Evolutionary conservation across 2,797 vertebrate genomes (phyloP).

Genomic region (Lacerta bilineata): DNA sequence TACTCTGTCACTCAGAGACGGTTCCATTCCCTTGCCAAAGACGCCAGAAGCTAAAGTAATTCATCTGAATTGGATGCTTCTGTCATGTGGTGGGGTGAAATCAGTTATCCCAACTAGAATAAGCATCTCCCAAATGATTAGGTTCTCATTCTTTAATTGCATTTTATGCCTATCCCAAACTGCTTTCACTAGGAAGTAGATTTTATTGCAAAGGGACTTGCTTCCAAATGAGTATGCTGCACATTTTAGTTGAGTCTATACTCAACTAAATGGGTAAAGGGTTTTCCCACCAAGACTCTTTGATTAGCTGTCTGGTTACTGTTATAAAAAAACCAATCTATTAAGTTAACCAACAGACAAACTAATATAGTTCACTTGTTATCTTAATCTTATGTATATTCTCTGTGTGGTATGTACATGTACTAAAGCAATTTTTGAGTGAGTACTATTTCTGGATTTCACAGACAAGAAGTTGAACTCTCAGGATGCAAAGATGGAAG

Average conservation of each 20-base stretch:
- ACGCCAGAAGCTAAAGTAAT: slow-evolving; percentile 10
- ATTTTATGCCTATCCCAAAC: slow-evolving; percentile 16
- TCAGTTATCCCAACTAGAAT: slow-evolving; percentile 33
- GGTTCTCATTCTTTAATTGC: slow-evolving; percentile 31
- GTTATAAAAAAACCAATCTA: slow-evolving; percentile 25
- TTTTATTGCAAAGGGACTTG: not conserved
- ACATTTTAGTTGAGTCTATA: slow-evolving; percentile 46
- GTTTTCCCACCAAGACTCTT: slow-evolving; percentile 54
- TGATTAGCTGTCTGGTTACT: slow-evolving; percentile 57
- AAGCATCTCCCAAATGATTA: slow-evolving; percentile 56
- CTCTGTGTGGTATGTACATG: not conserved
- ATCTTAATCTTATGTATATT: not conserved
- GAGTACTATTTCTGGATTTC: not conserved
- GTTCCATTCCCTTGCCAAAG: slow-evolving; percentile 52
- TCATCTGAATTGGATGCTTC: not conserved
- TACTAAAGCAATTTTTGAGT: not conserved
- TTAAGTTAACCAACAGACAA: slow-evolving; percentile 54
- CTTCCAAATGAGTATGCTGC: slow-evolving; percentile 25
- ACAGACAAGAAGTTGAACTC: slow-evolving; percentile 5
- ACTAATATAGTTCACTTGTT: too few species aligned
- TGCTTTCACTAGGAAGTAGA: not conserved
- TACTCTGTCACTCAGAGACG: not conserved
- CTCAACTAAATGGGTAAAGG: slow-evolving; percentile 26
- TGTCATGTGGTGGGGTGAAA: not conserved
- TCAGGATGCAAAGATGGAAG: not conserved